Percentiles rank a stretch among this genome's conserved stretches.
phyloP scores from a whole-genome alignment of 2,888 invertebrate genomes.

The Philhelius pedissequus region DNA sequence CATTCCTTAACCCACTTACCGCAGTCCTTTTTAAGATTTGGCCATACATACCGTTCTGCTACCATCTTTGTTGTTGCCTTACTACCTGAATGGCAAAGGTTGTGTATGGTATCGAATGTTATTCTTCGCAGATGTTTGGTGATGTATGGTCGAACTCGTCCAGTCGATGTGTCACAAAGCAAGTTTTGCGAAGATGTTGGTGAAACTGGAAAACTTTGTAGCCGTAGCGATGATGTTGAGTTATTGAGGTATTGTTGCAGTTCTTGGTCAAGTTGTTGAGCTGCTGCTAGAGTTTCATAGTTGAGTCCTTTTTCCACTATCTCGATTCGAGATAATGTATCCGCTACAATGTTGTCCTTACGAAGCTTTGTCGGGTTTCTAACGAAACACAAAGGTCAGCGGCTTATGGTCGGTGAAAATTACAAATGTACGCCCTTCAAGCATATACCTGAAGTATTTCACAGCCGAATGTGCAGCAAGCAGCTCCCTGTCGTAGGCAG shows the following conservation, averaged over 20 bases:
- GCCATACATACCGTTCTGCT: too few relatives aligned
- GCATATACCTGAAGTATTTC: too few relatives aligned
- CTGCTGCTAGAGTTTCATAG: neutral
- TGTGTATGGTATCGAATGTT: too few relatives aligned
- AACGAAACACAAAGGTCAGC: conserved; percentile 70
- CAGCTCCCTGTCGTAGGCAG: conserved; percentile 75
- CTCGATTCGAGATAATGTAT: conserved; percentile 67
- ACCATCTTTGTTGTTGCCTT: too few relatives aligned
- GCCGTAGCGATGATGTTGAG: neutral
- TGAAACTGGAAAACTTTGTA: neutral
- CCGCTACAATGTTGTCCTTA: conserved; percentile 34
- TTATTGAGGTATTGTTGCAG: neutral
- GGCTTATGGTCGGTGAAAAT: too few relatives aligned
- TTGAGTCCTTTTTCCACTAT: neutral
- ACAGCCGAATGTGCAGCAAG: conserved; percentile 75
- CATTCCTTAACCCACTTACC: too few relatives aligned
- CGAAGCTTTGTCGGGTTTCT: conserved; percentile 71
- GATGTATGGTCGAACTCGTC: neutral
- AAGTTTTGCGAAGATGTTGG: neutral
- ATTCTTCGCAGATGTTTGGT: neutral
- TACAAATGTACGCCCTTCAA: too few relatives aligned
- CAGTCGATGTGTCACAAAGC: conserved; percentile 3
- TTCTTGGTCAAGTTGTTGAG: conserved; percentile 5
- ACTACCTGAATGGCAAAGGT: too few relatives aligned
- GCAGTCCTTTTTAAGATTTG: too few relatives aligned